Conservation (phyloP, 2,888 invertebrate genomes). For the Cataglyphis cursor region DNA sequence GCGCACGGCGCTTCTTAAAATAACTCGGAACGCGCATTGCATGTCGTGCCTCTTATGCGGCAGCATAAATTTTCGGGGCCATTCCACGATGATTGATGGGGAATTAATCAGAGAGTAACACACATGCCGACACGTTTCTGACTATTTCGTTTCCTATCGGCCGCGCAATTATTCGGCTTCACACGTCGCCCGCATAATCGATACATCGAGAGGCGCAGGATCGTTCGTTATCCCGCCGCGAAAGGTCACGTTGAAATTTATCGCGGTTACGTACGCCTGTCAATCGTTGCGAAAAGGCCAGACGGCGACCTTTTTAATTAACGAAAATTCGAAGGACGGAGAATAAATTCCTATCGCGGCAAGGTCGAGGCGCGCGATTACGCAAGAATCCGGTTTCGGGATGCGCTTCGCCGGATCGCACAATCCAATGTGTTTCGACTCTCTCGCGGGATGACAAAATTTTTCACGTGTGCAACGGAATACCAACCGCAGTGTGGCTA, state of each 20-base stretch:
- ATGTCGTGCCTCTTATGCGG: neutral
- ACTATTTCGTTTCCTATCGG: conserved; percentile 49
- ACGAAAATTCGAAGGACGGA: conserved; percentile 26
- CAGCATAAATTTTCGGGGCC: conserved; percentile 18
- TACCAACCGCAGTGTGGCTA: conserved; percentile 47
- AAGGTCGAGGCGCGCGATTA: conserved; percentile 43
- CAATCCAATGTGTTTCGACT: conserved; percentile 28
- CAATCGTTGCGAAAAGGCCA: conserved; percentile 10
- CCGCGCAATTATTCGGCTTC: conserved; percentile 46
- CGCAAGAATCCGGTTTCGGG: conserved; percentile 49
- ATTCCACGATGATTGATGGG: conserved; percentile 30
- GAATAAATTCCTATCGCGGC: neutral
- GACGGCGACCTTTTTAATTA: conserved; percentile 6
- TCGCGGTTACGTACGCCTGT: neutral
- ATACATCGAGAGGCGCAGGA: neutral
- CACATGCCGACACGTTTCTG: conserved; percentile 29
- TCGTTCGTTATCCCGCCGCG: conserved; percentile 1
- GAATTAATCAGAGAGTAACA: conserved; percentile 38
- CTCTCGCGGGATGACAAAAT: conserved; percentile 61
- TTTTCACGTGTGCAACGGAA: conserved; percentile 58
- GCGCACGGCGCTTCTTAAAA: conserved; percentile 25
- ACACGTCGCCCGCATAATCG: conserved; percentile 38
- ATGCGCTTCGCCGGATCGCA: conserved; percentile 1
- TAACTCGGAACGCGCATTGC: conserved; percentile 19
- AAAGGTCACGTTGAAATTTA: conserved; percentile 41